Evolutionary conservation across 2,888 invertebrate species (phyloP).

Genomic region (Polymixis lichenea): DNA sequence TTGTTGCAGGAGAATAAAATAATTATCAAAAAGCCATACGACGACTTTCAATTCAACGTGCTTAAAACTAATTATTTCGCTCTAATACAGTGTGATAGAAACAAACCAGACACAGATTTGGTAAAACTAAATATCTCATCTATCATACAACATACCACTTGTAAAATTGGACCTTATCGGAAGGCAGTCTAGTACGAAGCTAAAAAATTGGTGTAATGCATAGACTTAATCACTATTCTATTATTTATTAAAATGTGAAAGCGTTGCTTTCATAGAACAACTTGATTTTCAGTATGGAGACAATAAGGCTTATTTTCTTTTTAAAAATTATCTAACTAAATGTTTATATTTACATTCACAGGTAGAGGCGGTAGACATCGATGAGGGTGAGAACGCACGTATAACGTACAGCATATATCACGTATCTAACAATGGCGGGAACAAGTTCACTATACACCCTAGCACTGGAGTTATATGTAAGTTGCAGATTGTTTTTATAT

Average conservation of each 20-base stretch:
- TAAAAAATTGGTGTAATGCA: not conserved
- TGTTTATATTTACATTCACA: slow-evolving; percentile 66
- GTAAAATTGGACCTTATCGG: not conserved
- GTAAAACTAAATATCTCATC: not conserved
- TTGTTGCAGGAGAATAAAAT: not conserved
- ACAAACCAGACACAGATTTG: not conserved
- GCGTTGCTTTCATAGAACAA: too few species aligned
- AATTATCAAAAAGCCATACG: too few species aligned
- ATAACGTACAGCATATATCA: slow-evolving; percentile 96
- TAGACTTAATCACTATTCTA: too few species aligned
- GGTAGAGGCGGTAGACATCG: slow-evolving; percentile 96
- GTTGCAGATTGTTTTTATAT: slow-evolving; percentile 62
- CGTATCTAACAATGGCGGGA: slow-evolving; percentile 97
- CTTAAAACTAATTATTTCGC: not conserved
- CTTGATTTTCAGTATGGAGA: too few species aligned
- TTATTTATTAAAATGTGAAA: too few species aligned
- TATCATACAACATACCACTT: too few species aligned
- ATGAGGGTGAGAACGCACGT: slow-evolving; percentile 95
- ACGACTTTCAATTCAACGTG: not conserved
- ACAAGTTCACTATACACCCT: slow-evolving; percentile 96
- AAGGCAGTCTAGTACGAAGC: not conserved
- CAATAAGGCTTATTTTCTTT: too few species aligned
- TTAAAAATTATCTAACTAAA: too few species aligned
- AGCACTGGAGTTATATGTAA: slow-evolving; percentile 93
- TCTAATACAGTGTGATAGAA: not conserved